Conservation (phyloP, 2,113 vertebrate species). For the Coreoperca whiteheadi region DNA sequence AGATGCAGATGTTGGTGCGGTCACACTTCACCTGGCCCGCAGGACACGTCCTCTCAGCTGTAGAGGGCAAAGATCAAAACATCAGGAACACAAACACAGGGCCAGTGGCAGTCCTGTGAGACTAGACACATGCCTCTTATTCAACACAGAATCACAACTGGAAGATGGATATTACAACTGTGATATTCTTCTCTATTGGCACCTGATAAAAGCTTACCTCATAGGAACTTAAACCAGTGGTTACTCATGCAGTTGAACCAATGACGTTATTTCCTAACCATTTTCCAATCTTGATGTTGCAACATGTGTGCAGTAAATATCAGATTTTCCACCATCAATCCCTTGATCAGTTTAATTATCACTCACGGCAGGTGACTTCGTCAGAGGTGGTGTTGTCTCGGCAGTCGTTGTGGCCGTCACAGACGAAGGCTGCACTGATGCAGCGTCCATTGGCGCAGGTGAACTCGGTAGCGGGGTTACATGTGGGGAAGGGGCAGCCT, state of each 20-base stretch:
- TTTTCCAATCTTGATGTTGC: neutral
- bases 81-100: neutral
- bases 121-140: neutral
- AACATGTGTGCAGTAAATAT: neutral
- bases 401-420: constrained; percentile 92
- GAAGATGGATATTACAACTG: neutral
- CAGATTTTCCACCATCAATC: neutral
- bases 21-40: constrained; percentile 89
- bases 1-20: constrained; percentile 91
- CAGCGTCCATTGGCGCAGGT: constrained; percentile 89
- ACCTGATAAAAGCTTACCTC: neutral
- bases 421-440: constrained; percentile 87
- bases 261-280: neutral
- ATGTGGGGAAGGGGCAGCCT: constrained; percentile 90
- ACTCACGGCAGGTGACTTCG: constrained; percentile 95
- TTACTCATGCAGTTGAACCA: neutral
- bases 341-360: neutral
- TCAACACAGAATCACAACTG: neutral
- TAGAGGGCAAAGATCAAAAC: constrained; percentile 14
- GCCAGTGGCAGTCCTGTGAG: neutral
- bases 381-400: constrained; percentile 91
- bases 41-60: constrained; percentile 90
- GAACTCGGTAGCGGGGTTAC: constrained; percentile 89
- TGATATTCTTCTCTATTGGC: neutral
- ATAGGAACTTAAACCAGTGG: neutral